A percentile compares a stretch with the other conserved stretches of the same genome.
These are phyloP conservation scores for Drosophila subquinaria DNA, from an alignment of 2,888 invertebrate species.

Conservation along the genomic window DNA sequence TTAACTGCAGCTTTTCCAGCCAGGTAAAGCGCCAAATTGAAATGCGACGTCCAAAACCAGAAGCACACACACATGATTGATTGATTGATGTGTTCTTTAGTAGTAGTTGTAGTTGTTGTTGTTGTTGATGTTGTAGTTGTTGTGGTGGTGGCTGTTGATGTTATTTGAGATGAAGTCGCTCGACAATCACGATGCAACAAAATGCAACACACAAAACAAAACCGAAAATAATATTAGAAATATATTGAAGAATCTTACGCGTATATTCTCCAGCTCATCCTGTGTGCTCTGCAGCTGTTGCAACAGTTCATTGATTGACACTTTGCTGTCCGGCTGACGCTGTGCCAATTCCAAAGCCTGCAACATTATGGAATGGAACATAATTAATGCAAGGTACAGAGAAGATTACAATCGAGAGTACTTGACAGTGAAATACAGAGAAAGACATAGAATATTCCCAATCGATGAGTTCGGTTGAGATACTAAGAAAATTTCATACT, in stretches of 20 bases:
- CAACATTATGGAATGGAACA: constrained; percentile 17
- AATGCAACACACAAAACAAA: constrained; percentile 85
- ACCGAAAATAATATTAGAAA: constrained; percentile 84
- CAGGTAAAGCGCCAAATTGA: constrained; percentile 74
- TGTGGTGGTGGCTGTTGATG: constrained; percentile 18
- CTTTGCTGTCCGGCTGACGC: constrained; percentile 88
- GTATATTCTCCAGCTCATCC: constrained; percentile 94
- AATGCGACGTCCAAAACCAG: constrained; percentile 32
- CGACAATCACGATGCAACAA: constrained; percentile 80
- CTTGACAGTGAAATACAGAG: neutral
- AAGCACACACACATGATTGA: constrained; percentile 26
- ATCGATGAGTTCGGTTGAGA: no score
- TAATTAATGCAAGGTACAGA: neutral
- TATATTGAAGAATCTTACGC: constrained; percentile 88
- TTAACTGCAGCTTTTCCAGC: constrained; percentile 74
- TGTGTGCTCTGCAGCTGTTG: constrained; percentile 94
- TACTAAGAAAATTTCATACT: no score
- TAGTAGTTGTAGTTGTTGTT: constrained; percentile 24
- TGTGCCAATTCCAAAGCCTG: constrained; percentile 87
- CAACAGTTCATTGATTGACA: constrained; percentile 92
- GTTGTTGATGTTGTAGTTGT: constrained; percentile 20
- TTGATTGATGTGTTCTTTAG: constrained; percentile 22
- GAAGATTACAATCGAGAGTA: neutral
- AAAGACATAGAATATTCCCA: no score
- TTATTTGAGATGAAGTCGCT: constrained; percentile 28